Evolutionary conservation across 92 coral and sea anemone genomes (phyloP).

Genomic region (Umimayanthus chanpuru): DNA sequence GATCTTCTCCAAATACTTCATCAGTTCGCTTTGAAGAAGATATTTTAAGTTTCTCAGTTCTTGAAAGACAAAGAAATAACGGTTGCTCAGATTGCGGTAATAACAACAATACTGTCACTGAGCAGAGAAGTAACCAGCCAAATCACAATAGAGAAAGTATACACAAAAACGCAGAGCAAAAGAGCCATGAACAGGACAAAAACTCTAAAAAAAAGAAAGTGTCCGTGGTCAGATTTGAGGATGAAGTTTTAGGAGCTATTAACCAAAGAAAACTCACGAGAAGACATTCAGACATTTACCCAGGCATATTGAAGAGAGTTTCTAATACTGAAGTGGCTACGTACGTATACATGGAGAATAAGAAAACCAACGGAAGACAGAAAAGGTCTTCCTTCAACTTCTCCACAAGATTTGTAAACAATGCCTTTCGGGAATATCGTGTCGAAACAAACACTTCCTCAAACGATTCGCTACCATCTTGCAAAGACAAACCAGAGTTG

Average conservation of each 20-base stretch:
- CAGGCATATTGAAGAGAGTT: constrained; percentile 17
- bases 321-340: not conserved
- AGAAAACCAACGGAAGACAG: not conserved
- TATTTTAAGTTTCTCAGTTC: constrained; percentile 5
- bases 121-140: not conserved
- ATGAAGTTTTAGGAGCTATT: constrained; percentile 24
- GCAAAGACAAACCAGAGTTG: not conserved
- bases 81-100: not conserved
- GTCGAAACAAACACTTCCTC: not conserved
- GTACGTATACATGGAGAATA: not conserved
- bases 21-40: constrained; percentile 27
- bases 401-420: not conserved
- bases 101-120: not conserved
- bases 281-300: constrained; percentile 34
- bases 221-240: constrained; percentile 38
- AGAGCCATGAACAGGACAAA: not conserved
- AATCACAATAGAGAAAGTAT: not conserved
- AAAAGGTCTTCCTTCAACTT: not conserved
- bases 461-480: not conserved
- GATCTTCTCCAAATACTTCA: not conserved
- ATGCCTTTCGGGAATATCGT: no score
- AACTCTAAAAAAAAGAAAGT: not conserved
- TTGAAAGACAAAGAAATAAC: not conserved
- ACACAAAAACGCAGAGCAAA: not conserved
- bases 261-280: not conserved